Conservation (phyloP, 2,888 invertebrate species). For the Smittia sp. region DNA sequence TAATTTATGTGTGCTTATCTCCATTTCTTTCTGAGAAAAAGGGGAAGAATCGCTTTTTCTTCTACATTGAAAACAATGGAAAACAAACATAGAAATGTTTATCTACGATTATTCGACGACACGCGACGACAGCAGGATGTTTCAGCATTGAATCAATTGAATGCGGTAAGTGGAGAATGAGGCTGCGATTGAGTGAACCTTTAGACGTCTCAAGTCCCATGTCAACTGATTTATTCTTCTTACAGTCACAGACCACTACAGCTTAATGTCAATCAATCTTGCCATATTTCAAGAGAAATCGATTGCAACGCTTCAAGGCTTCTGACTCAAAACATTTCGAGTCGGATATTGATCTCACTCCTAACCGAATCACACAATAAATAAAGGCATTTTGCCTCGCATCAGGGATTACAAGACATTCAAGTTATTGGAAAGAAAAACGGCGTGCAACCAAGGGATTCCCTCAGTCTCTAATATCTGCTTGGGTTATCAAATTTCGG, state of each 20-base stretch:
- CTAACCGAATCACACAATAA: neutral
- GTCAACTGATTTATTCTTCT: no score
- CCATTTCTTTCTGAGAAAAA: neutral
- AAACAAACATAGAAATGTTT: neutral
- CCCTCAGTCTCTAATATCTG: neutral
- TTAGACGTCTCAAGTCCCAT: no score
- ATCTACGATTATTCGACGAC: neutral
- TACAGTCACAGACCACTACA: neutral
- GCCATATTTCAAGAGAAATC: neutral
- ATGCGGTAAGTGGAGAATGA: neutral
- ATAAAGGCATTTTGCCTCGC: conserved; percentile 1
- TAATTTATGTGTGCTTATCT: neutral
- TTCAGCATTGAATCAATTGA: neutral
- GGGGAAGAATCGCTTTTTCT: neutral
- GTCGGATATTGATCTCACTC: neutral
- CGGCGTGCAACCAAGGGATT: neutral
- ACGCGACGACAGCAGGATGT: no score
- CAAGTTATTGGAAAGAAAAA: neutral
- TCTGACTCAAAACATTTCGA: neutral
- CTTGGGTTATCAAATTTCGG: neutral
- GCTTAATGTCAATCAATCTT: conserved; percentile 15
- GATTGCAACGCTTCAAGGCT: neutral
- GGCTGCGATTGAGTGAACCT: no score
- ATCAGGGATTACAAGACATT: conserved; percentile 3
- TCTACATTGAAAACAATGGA: neutral